These are phyloP conservation scores for Panthera tigris DNA, from an alignment of 2,113 vertebrate species.

Conservation along the genomic window DNA sequence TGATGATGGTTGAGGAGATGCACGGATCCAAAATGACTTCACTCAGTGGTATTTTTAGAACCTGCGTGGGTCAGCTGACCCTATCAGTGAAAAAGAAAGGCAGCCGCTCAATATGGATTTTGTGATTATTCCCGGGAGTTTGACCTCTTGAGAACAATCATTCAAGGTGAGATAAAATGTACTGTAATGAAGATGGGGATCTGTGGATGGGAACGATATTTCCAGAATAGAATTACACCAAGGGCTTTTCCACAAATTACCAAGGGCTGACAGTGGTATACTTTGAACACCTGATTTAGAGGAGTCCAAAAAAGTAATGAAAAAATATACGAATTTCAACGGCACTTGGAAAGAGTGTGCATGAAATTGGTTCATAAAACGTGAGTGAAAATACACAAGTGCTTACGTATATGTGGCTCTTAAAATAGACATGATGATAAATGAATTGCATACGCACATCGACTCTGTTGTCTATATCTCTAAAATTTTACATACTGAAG, in stretches of 20 bases:
- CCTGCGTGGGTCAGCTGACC: rapidly evolving
- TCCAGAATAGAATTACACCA: not conserved
- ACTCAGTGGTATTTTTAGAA: not conserved
- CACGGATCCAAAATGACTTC: not conserved
- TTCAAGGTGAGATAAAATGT: not conserved
- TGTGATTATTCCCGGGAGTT: not conserved
- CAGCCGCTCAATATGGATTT: not conserved
- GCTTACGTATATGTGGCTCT: not conserved
- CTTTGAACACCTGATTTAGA: not conserved
- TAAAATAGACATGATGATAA: not conserved
- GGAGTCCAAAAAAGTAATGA: not conserved
- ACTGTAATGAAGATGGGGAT: not conserved
- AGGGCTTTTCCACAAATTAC: not conserved
- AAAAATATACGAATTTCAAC: not conserved
- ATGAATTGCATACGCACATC: not conserved
- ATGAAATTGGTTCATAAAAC: not conserved
- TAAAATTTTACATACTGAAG: not conserved
- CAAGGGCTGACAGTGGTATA: not conserved
- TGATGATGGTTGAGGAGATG: not conserved
- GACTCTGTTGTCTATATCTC: not conserved
- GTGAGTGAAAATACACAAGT: not conserved
- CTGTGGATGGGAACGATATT: not conserved
- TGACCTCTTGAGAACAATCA: not conserved
- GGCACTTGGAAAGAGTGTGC: not conserved
- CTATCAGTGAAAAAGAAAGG: not conserved